Conservation (phyloP, 1,140 invertebrate species). For the Myzus persicae region DNA sequence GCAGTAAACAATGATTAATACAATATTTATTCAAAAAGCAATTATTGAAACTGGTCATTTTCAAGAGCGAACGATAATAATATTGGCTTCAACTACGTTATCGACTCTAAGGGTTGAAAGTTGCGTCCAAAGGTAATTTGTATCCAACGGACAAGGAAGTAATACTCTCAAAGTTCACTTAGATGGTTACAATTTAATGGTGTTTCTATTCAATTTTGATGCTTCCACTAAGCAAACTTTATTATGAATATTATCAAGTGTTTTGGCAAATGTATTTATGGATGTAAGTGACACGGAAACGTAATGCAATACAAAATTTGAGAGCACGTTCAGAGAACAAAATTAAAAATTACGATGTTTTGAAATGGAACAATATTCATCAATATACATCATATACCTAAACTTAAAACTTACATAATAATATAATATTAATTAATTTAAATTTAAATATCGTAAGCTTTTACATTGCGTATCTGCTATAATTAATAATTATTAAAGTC, state of each 20-base stretch:
- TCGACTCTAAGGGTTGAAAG: not conserved
- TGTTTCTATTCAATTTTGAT: not conserved
- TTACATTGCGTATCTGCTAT: not conserved
- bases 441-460: not conserved
- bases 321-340: not conserved
- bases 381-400: not conserved
- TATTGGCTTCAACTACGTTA: not conserved
- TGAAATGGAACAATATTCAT: not conserved
- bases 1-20: not conserved
- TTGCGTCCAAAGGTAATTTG: not conserved
- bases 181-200: slow-evolving; percentile 16
- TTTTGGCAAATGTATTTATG: not conserved
- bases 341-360: not conserved
- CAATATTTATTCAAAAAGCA: slow-evolving; percentile 22
- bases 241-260: not conserved
- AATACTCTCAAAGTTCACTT: not conserved
- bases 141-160: not conserved
- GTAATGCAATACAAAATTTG: not conserved
- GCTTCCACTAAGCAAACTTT: not conserved
- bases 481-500: not conserved
- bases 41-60: not conserved
- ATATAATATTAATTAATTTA: too few species aligned
- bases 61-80: not conserved
- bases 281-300: not conserved
- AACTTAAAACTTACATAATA: too few species aligned